These are phyloP conservation scores for Vanacampus margaritifer DNA, from an alignment of 2,113 vertebrate genomes.

Conservation along the genomic window DNA sequence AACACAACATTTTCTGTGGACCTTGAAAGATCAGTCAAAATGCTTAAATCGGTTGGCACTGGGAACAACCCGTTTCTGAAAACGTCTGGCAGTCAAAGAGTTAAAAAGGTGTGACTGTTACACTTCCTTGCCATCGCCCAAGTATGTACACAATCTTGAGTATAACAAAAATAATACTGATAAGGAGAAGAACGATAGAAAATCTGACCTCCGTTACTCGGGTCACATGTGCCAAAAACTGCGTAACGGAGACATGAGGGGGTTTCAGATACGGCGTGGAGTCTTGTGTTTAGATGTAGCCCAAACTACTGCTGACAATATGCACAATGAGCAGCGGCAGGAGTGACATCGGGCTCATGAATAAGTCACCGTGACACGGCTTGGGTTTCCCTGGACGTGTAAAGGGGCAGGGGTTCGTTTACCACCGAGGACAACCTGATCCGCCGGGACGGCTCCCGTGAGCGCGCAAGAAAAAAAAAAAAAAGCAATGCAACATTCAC, in stretches of 20 bases:
- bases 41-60: too few species aligned
- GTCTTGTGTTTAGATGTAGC: conserved; percentile 38
- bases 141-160: conserved; percentile 13
- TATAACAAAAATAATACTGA: conserved; percentile 46
- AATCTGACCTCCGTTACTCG: conserved; percentile 15
- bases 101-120: conserved; percentile 41
- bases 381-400: conserved; percentile 64
- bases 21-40: too few species aligned
- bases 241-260: conserved; percentile 28
- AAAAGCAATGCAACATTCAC: conserved; percentile 49
- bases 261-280: background rate
- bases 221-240: conserved; percentile 10
- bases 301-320: conserved; percentile 49
- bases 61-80: too few species aligned
- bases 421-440: conserved; percentile 56
- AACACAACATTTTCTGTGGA: too few species aligned
- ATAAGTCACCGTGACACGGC: conserved; percentile 57
- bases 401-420: conserved; percentile 60
- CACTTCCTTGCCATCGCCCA: conserved; percentile 52
- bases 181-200: background rate
- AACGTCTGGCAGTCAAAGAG: too few species aligned
- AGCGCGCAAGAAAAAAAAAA: conserved; percentile 24
- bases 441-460: conserved; percentile 25
- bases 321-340: conserved; percentile 42
- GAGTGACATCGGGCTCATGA: conserved; percentile 54